Percentiles rank a stretch among this genome's conserved stretches.
Evolutionary conservation across 2,113 vertebrate species (phyloP).

Genomic region (Brachirus orientalis): DNA sequence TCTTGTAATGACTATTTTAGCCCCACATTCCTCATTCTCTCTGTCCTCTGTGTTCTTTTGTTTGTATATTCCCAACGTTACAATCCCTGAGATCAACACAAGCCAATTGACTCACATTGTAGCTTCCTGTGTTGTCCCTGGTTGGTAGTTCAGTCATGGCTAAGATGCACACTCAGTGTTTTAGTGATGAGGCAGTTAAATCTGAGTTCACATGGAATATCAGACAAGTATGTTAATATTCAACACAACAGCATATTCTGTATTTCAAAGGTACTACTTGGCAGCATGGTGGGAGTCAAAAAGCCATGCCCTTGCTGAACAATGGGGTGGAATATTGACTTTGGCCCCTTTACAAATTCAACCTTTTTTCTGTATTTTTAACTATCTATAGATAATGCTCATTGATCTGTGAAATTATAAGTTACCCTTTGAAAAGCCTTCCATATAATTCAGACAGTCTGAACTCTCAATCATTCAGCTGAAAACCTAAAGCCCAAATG

Average conservation of each 20-base stretch:
- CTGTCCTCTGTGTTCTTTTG: neutral
- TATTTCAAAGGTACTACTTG: conserved; percentile 52
- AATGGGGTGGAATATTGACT: conserved; percentile 77
- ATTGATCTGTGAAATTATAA: conserved; percentile 84
- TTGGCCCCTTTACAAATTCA: conserved; percentile 72
- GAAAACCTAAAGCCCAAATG: conserved; percentile 60
- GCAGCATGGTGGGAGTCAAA: conserved; percentile 58
- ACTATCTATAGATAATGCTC: conserved; percentile 77
- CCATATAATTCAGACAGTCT: conserved; percentile 68
- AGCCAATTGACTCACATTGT: neutral
- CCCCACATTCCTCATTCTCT: neutral
- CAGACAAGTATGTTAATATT: conserved; percentile 29
- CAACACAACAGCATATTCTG: conserved; percentile 10
- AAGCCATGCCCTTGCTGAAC: conserved; percentile 73
- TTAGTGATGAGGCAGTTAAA: conserved; percentile 22
- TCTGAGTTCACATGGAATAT: conserved; percentile 36
- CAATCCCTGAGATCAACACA: neutral
- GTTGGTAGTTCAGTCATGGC: neutral
- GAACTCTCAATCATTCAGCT: conserved; percentile 71
- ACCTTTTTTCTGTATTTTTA: conserved; percentile 41
- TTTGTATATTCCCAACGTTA: neutral
- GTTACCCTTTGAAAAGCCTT: conserved; percentile 72
- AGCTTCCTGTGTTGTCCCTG: neutral
- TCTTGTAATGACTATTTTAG: neutral
- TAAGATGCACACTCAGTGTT: conserved; percentile 4